Evolutionary conservation across 2,797 vertebrate genomes (phyloP).

Genomic region (Onychomys arenicola): DNA sequence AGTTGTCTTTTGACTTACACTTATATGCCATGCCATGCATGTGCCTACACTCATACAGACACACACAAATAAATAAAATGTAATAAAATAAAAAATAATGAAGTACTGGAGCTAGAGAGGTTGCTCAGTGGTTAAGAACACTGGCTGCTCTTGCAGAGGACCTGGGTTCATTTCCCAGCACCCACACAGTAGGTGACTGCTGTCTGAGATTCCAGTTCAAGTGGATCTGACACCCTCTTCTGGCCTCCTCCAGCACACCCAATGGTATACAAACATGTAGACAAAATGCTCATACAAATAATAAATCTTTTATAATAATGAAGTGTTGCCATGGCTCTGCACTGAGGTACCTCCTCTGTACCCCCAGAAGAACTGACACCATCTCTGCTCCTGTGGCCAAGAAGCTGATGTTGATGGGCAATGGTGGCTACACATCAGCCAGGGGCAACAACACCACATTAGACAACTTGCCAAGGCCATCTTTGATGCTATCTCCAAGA

Average conservation of each 20-base stretch:
- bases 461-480: neutral
- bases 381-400: too few relatives aligned
- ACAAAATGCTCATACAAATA: neutral
- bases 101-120: neutral
- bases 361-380: neutral
- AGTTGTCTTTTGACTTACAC: neutral
- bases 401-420: neutral
- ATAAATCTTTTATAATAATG: neutral
- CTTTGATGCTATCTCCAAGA: neutral
- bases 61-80: neutral
- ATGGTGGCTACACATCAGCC: neutral
- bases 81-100: neutral
- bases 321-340: neutral
- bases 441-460: too few relatives aligned
- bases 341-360: too few relatives aligned
- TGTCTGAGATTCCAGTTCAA: neutral
- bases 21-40: neutral
- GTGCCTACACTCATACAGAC: neutral
- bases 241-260: neutral
- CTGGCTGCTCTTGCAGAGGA: neutral
- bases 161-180: neutral
- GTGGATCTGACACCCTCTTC: neutral
- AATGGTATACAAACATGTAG: neutral
- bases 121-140: neutral
- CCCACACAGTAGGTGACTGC: neutral